Base-by-base conservation (phyloP, 1,140 invertebrate genomes). In the Drosophila murphyi region DNA sequence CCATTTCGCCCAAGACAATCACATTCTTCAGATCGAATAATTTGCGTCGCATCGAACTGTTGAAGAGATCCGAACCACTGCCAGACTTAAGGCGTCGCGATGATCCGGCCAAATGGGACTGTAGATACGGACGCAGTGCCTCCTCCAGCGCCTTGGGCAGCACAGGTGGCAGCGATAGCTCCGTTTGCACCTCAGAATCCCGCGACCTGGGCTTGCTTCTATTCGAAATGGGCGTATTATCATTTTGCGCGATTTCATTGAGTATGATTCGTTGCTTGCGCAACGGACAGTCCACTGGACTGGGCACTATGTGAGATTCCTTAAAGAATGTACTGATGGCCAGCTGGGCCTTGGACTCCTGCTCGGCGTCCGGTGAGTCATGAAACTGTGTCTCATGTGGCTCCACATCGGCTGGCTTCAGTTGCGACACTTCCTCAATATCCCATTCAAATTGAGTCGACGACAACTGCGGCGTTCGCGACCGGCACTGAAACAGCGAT, bases 281-380 rank as follows among this genome's bases (percentile, higher is more conserved):
- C 37, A 92, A 54, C 0, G 87, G 85, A 67, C 92, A 92, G 32
- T 92, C 90, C 28, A 92, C 82, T 0, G 94, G 94, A 73, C 94
- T 94, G 1, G 94, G 94, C 67, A 93, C 93, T 50, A 94, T 94
- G 72, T 93, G 83, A 67, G 94, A 93, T 50, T 93, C 87, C 61
- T 90, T 93, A 60, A 94, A 94, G 68, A 94, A 94, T 8, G 91
- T 89, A 72, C 92, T 92, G 20, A 94, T 94, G 4, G 94, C 94
- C 34, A 92, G 86, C 72, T 94, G 94, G 3, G 93, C 93, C 68
- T 92, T 92, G 1, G 88, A 91, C 59, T 94, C 94, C 20, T 91
- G 76, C 60, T 94, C 94, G 3, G 94, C 93, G 77, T 94, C 94
- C 4, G 92, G 81, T 1, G 88, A 92, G 7, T 93, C 78, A 54